These are phyloP conservation scores for Pionites leucogaster DNA, from an alignment of 2,113 vertebrate species.

Conservation along the genomic window DNA sequence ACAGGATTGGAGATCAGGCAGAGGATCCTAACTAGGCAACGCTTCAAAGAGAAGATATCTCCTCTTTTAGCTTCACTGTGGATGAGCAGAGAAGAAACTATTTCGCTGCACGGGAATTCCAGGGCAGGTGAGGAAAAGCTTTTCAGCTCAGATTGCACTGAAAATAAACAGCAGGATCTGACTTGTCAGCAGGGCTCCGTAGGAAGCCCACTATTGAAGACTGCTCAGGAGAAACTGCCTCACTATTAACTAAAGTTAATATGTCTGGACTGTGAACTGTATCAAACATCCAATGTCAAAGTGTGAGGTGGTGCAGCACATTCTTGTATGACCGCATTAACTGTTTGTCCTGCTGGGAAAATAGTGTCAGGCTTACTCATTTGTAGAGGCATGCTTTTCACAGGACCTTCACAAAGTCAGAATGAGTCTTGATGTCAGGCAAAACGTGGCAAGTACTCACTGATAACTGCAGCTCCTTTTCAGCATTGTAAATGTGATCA, in stretches of 20 bases:
- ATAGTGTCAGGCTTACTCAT: background rate
- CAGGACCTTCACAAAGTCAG: background rate
- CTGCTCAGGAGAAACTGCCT: background rate
- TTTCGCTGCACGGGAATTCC: background rate
- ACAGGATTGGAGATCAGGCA: background rate
- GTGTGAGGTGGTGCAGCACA: fast-evolving
- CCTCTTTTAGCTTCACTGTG: background rate
- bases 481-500: background rate
- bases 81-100: background rate
- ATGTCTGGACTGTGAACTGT: background rate
- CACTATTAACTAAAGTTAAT: background rate
- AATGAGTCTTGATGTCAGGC: background rate
- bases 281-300: background rate
- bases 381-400: background rate
- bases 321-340: background rate
- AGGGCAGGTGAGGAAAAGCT: background rate
- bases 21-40: background rate
- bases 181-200: background rate
- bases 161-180: background rate
- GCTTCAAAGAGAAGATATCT: background rate
- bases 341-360: background rate
- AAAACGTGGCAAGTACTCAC: background rate
- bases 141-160: background rate
- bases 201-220: background rate
- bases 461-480: slow-evolving; percentile 1